phyloP scores from a whole-genome alignment of 2,797 vertebrate species.

The Gadopsis bispinosus region DNA sequence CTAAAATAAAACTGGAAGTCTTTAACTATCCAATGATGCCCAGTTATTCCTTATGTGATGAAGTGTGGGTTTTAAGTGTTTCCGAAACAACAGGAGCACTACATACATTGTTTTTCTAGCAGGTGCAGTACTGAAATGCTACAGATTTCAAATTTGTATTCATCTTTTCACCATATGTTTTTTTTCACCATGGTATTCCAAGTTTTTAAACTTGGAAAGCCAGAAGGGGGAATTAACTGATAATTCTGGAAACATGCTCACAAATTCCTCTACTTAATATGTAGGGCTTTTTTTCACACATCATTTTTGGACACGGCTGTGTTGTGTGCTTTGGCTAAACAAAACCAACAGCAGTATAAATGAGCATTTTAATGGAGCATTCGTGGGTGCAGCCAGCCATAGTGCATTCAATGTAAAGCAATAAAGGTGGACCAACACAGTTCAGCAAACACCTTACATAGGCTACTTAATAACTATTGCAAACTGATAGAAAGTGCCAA shows the following conservation, averaged over 20 bases:
- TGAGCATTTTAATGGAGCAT: background rate
- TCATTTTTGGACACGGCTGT: background rate
- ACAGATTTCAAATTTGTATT: background rate
- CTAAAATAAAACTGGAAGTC: background rate
- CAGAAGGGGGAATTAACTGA: background rate
- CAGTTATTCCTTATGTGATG: background rate
- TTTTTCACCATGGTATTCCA: background rate
- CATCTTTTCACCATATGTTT: background rate
- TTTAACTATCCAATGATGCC: background rate
- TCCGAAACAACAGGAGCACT: background rate
- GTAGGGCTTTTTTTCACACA: background rate
- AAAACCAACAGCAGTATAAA: background rate
- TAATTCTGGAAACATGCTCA: slow-evolving; percentile 4
- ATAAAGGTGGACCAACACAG: background rate
- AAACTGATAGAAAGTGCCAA: background rate
- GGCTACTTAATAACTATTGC: background rate
- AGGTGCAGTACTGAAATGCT: background rate
- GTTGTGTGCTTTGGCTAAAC: slow-evolving; percentile 8
- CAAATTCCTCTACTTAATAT: background rate
- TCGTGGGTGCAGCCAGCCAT: background rate
- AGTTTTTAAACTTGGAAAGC: slow-evolving; percentile 1
- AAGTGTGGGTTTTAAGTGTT: background rate
- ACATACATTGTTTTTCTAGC: background rate
- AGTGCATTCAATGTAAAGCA: background rate
- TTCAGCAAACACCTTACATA: background rate